Conservation (phyloP, 2,113 vertebrate genomes). For the Falco punctatus region DNA sequence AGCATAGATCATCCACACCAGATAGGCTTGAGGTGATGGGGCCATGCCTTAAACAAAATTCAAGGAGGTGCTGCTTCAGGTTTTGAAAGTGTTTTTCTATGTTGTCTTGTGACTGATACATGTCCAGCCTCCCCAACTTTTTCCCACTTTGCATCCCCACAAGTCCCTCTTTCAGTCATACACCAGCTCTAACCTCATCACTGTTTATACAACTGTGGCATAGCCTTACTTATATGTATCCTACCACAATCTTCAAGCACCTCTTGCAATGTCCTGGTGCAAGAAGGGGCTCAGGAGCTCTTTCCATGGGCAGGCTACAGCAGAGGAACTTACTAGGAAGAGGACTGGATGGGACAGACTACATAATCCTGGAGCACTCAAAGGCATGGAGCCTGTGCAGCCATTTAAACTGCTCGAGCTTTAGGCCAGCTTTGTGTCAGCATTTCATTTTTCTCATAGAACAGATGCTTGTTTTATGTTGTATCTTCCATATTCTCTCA, state of each 20-base stretch:
- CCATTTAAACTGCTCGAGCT: not conserved
- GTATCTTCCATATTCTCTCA: conserved; percentile 9
- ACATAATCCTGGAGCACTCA: not conserved
- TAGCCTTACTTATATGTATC: not conserved
- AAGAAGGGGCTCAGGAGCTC: not conserved
- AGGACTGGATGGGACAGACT: not conserved
- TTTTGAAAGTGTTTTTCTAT: not conserved
- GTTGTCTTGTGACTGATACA: fast-evolving
- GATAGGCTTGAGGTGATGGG: not conserved
- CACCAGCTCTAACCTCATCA: not conserved
- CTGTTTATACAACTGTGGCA: not conserved
- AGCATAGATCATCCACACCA: not conserved
- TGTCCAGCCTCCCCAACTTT: not conserved
- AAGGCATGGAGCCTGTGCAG: not conserved
- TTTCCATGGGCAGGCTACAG: not conserved
- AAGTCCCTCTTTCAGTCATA: not conserved
- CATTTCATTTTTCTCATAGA: conserved; percentile 16
- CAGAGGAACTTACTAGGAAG: not conserved
- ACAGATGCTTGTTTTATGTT: conserved; percentile 8
- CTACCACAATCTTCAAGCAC: not conserved
- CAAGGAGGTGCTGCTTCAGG: not conserved
- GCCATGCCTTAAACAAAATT: not conserved
- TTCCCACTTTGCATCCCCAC: not conserved
- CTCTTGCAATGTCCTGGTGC: not conserved
- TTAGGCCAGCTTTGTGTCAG: conserved; percentile 30